Evolutionary conservation across 2,797 vertebrate genomes (phyloP).

Genomic region (Melanogrammus aeglefinus): DNA sequence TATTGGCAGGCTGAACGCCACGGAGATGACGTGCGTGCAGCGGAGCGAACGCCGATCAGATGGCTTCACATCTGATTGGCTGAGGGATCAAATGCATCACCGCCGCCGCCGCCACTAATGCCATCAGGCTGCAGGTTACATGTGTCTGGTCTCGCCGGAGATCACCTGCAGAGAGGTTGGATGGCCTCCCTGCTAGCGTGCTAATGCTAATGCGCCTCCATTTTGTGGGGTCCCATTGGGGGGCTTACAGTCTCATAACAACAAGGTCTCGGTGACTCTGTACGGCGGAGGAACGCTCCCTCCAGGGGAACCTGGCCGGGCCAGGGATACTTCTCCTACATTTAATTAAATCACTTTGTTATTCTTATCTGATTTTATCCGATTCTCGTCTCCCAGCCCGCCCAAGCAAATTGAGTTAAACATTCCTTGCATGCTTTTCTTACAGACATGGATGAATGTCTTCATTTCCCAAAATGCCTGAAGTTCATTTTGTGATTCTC

Average conservation of each 20-base stretch:
- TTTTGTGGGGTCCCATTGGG: neutral
- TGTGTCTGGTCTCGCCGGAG: neutral
- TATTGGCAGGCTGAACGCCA: neutral
- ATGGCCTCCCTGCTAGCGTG: neutral
- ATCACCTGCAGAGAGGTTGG: neutral
- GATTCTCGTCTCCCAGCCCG: neutral
- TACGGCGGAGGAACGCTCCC: neutral
- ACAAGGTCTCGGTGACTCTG: neutral
- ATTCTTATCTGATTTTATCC: neutral
- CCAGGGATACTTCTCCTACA: neutral
- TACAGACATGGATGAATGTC: neutral
- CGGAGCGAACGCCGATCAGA: neutral
- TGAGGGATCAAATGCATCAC: neutral
- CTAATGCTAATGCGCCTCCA: neutral
- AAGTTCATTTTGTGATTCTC: neutral
- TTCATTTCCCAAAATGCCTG: neutral
- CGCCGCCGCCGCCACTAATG: neutral
- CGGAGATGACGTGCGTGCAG: neutral
- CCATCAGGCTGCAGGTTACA: neutral
- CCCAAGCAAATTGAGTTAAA: neutral
- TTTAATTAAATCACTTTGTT: slow-evolving; percentile 5
- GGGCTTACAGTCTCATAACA: neutral
- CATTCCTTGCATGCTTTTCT: neutral
- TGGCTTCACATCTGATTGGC: neutral
- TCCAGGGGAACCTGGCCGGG: neutral